Evolutionary conservation across 1,140 invertebrate genomes (phyloP).

Genomic region (Sipha flava): DNA sequence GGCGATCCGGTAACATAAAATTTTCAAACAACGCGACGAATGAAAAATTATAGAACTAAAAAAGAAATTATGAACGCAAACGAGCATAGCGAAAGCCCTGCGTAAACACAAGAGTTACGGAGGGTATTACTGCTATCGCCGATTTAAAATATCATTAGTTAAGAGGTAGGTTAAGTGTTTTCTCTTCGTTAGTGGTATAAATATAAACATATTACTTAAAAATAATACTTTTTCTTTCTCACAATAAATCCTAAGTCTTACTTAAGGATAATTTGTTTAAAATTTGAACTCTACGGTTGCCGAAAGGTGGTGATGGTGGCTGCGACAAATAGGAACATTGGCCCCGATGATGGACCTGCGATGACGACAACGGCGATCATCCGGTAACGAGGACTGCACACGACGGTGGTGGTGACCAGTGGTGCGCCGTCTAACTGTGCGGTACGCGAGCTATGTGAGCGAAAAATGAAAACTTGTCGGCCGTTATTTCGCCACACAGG

Average conservation of each 20-base stretch:
- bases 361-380: neutral
- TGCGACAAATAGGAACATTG: no score
- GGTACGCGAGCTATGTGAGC: constrained; percentile 78
- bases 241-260: neutral
- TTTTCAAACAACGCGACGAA: neutral
- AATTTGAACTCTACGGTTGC: neutral
- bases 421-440: constrained; percentile 46
- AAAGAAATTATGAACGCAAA: no score
- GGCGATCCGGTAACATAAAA: neutral
- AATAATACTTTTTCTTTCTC: neutral
- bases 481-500: constrained; percentile 76
- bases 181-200: no score
- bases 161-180: no score
- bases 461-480: constrained; percentile 80
- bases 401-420: neutral
- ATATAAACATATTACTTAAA: neutral
- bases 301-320: no score
- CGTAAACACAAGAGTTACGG: no score
- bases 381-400: neutral
- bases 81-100: no score
- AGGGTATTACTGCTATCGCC: no score
- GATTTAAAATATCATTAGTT: no score
- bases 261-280: neutral
- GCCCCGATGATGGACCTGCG: neutral
- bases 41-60: no score